A percentile compares a stretch with the other conserved stretches of the same genome.
phyloP scores from a whole-genome alignment of 2,113 vertebrate genomes.

The Nothocercus nigrocapillus region DNA sequence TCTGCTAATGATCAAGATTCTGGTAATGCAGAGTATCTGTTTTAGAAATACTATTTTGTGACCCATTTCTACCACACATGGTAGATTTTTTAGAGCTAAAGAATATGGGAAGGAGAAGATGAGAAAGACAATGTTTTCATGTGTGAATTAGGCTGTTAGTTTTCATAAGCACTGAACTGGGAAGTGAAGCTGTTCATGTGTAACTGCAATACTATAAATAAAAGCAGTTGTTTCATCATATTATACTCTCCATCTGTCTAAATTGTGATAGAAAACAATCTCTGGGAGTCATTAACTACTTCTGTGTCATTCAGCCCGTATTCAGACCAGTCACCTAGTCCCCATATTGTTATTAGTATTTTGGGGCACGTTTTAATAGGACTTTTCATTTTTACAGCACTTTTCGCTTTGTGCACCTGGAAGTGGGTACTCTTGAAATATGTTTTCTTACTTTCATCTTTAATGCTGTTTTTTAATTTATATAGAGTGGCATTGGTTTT shows the following conservation, averaged over 20 bases:
- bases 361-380: background rate
- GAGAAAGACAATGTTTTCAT: background rate
- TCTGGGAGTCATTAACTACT: background rate
- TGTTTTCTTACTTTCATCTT: background rate
- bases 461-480: background rate
- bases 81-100: background rate
- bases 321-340: background rate
- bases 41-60: background rate
- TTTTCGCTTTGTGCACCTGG: background rate
- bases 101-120: background rate
- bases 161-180: accelerated
- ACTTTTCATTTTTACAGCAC: background rate
- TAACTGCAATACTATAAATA: background rate
- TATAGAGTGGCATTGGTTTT: background rate
- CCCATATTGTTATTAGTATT: background rate
- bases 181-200: background rate
- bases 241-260: background rate
- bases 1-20: background rate
- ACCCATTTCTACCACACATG: background rate
- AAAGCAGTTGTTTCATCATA: background rate
- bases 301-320: background rate
- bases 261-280: background rate
- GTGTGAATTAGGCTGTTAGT: background rate
- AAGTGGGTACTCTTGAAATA: background rate
- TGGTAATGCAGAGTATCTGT: background rate